These are phyloP conservation scores for Stegana nigrithorax DNA, from an alignment of 2,888 invertebrate genomes.

Conservation along the genomic window DNA sequence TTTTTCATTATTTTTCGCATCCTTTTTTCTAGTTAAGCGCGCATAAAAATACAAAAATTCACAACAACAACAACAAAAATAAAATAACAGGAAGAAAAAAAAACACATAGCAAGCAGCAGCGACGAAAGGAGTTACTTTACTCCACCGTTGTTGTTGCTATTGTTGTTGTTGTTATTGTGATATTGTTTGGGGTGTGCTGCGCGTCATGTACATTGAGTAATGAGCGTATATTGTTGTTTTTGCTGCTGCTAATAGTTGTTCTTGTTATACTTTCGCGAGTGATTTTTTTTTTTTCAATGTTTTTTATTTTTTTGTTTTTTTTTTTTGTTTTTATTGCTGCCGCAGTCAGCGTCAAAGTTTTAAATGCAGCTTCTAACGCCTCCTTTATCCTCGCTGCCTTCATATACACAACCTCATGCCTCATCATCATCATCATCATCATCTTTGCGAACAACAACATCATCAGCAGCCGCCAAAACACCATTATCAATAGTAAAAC, in stretches of 20 bases:
- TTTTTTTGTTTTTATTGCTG: constrained; percentile 14
- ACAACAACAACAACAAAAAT: too few relatives aligned
- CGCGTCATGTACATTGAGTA: constrained; percentile 44
- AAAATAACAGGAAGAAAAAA: too few relatives aligned
- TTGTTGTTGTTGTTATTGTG: constrained; percentile 24
- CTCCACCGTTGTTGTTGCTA: constrained; percentile 10
- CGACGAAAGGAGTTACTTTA: constrained; percentile 30
- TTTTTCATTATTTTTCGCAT: constrained; percentile 49
- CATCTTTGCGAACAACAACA: neutral
- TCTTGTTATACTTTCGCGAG: constrained; percentile 38
- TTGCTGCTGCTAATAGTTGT: neutral
- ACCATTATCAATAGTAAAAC: constrained; percentile 4
- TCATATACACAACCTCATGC: too few relatives aligned
- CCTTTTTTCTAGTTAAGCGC: too few relatives aligned
- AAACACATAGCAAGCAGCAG: too few relatives aligned
- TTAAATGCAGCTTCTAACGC: neutral
- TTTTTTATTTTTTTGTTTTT: constrained; percentile 21
- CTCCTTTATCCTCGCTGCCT: too few relatives aligned
- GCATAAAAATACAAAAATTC: too few relatives aligned
- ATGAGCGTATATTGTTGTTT: constrained; percentile 44
- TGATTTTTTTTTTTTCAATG: constrained; percentile 40
- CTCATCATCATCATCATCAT: neutral
- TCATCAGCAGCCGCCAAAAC: neutral
- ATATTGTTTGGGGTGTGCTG: constrained; percentile 23
- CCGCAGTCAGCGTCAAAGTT: neutral